These are phyloP conservation scores for Pseudomugil tenellus DNA, from an alignment of 2,797 vertebrate species.

Conservation along the genomic window DNA sequence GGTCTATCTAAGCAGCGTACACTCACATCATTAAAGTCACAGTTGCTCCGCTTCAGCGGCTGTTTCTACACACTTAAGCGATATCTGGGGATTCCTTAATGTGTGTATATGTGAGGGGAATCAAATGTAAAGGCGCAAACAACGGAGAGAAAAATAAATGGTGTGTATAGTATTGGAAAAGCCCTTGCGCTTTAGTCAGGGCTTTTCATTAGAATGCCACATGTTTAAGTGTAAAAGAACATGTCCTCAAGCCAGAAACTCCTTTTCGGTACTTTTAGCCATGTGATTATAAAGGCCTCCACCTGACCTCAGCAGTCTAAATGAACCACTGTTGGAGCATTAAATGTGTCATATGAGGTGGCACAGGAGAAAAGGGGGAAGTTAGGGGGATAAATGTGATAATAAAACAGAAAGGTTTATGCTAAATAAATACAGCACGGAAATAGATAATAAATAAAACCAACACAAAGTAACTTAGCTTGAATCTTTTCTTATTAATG, in stretches of 20 bases:
- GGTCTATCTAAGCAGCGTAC: slow-evolving; percentile 26
- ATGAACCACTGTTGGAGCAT: slow-evolving; percentile 3
- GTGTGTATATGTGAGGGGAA: not conserved
- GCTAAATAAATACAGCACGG: not conserved
- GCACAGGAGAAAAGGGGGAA: not conserved
- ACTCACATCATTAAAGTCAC: slow-evolving; percentile 52
- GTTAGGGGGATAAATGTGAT: not conserved
- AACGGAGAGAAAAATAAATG: not conserved
- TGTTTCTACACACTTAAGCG: slow-evolving; percentile 2
- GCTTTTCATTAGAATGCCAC: not conserved
- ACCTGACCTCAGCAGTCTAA: not conserved
- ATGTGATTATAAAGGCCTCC: slow-evolving; percentile 15
- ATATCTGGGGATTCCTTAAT: not conserved
- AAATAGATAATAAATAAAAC: not conserved
- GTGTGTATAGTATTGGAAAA: not conserved
- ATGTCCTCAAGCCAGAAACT: slow-evolving; percentile 3
- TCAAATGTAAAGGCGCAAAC: not conserved
- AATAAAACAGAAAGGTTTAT: not conserved
- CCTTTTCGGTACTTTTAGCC: not conserved
- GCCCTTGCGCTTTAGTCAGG: not conserved
- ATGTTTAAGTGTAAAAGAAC: not conserved
- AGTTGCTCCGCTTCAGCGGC: slow-evolving; percentile 15
- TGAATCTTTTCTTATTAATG: too few species aligned
- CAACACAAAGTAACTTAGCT: not conserved
- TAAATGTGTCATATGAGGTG: slow-evolving; percentile 8